phyloP scores from a whole-genome alignment of 2,888 invertebrate species.

The Torymus tubicola region DNA sequence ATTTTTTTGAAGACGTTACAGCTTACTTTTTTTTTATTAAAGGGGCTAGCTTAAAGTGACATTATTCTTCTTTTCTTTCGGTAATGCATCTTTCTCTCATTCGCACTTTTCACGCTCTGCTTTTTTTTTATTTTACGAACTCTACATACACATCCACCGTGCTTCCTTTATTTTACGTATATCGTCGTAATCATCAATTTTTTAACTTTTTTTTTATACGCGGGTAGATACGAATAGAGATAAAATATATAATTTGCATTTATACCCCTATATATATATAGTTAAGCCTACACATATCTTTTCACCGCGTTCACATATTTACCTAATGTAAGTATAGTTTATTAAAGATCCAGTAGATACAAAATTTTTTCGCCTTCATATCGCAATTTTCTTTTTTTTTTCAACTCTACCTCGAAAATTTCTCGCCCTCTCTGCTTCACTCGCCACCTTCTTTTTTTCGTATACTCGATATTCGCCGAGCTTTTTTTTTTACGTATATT shows the following conservation, averaged over 20 bases:
- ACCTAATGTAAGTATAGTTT: slow-evolving; percentile 61
- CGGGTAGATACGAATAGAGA: slow-evolving; percentile 71
- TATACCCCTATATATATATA: slow-evolving; percentile 61
- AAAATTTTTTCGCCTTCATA: slow-evolving; percentile 59
- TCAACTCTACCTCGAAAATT: slow-evolving; percentile 30
- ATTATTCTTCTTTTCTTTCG: slow-evolving; percentile 55
- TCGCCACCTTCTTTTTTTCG: slow-evolving; percentile 17
- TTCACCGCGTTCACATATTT: slow-evolving; percentile 59
- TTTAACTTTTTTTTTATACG: slow-evolving; percentile 62
- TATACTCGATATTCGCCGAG: slow-evolving; percentile 35
- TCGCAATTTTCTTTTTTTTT: slow-evolving; percentile 35
- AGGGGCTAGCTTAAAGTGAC: slow-evolving; percentile 66
- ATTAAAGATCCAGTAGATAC: slow-evolving; percentile 61
- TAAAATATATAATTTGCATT: slow-evolving; percentile 73
- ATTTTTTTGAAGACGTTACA: slow-evolving; percentile 64
- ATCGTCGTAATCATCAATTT: slow-evolving; percentile 44
- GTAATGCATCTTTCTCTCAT: slow-evolving; percentile 58
- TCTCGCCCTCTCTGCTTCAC: slow-evolving; percentile 4
- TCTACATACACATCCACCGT: slow-evolving; percentile 67
- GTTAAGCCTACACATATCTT: slow-evolving; percentile 62
- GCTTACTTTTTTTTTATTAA: slow-evolving; percentile 63
- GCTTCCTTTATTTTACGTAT: slow-evolving; percentile 58
- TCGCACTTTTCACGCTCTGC: slow-evolving; percentile 54
- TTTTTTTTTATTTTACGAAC: slow-evolving; percentile 60
- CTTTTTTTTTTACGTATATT: slow-evolving; percentile 27